These are phyloP conservation scores for Alcedo atthis DNA, from an alignment of 2,797 vertebrate genomes.

Conservation along the genomic window DNA sequence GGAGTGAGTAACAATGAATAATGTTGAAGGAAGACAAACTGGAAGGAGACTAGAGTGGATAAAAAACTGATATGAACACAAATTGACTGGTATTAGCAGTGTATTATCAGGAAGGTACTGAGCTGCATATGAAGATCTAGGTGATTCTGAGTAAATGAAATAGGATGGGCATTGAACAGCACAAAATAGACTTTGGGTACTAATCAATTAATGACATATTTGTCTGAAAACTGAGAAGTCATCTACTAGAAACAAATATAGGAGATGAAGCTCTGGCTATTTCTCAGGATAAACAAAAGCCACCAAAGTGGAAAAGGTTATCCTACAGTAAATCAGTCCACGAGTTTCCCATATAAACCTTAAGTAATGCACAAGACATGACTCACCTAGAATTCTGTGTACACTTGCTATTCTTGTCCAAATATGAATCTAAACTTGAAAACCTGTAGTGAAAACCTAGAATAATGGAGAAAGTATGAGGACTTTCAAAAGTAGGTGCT, in stretches of 20 bases:
- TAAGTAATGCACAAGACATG: rapidly evolving
- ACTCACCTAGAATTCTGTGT: background rate
- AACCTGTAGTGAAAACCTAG: background rate
- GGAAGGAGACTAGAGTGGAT: background rate
- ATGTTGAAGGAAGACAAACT: background rate
- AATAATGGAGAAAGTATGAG: background rate
- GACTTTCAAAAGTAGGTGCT: background rate
- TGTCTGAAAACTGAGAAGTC: background rate
- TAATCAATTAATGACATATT: background rate
- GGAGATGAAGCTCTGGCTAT: background rate
- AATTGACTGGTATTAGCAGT: background rate
- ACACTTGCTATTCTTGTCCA: background rate
- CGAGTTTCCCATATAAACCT: background rate
- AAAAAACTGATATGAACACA: background rate
- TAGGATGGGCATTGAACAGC: background rate
- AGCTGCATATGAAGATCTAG: background rate
- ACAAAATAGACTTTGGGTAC: background rate
- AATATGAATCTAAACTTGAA: background rate
- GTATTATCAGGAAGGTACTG: background rate
- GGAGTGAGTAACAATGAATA: background rate
- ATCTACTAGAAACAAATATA: background rate
- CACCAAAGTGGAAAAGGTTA: background rate
- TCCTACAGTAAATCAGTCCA: background rate
- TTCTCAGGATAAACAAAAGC: background rate
- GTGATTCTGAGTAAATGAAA: background rate